Evolutionary conservation across 1,140 invertebrate species (phyloP).

Genomic region (Macrobrachium nipponense): DNA sequence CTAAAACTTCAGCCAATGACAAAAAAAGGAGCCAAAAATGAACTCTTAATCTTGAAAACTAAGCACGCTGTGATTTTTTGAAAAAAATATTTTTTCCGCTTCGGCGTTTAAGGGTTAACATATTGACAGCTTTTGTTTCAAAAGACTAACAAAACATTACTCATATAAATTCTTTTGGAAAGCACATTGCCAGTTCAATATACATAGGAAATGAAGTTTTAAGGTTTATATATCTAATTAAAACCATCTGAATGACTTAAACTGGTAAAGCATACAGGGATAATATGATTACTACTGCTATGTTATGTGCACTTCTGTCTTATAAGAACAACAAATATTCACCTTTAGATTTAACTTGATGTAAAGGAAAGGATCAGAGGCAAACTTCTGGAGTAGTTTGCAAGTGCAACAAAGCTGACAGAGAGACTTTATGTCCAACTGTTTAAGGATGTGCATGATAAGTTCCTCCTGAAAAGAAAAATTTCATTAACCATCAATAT

Average conservation of each 20-base stretch:
- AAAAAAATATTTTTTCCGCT: too few relatives aligned
- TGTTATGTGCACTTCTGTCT: too few relatives aligned
- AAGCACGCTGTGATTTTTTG: too few relatives aligned
- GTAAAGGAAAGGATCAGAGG: constrained; percentile 44
- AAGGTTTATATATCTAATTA: too few relatives aligned
- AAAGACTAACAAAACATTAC: background rate
- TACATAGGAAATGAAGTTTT: too few relatives aligned
- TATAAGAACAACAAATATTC: background rate
- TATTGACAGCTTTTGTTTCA: background rate
- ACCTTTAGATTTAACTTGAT: constrained; percentile 54
- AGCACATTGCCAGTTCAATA: too few relatives aligned
- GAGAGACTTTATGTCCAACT: constrained; percentile 68
- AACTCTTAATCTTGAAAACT: too few relatives aligned
- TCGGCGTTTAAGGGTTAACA: too few relatives aligned
- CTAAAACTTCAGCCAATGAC: too few relatives aligned
- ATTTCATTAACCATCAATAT: background rate
- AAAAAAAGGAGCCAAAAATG: too few relatives aligned
- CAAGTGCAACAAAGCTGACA: constrained; percentile 66
- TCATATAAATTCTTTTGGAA: too few relatives aligned
- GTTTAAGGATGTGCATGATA: constrained; percentile 68
- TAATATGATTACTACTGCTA: too few relatives aligned
- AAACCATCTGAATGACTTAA: background rate
- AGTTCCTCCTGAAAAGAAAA: constrained; percentile 67
- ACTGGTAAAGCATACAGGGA: background rate
- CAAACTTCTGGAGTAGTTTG: constrained; percentile 53